These are phyloP conservation scores for Pardalotus punctatus DNA, from an alignment of 2,113 vertebrate genomes.

Conservation along the genomic window DNA sequence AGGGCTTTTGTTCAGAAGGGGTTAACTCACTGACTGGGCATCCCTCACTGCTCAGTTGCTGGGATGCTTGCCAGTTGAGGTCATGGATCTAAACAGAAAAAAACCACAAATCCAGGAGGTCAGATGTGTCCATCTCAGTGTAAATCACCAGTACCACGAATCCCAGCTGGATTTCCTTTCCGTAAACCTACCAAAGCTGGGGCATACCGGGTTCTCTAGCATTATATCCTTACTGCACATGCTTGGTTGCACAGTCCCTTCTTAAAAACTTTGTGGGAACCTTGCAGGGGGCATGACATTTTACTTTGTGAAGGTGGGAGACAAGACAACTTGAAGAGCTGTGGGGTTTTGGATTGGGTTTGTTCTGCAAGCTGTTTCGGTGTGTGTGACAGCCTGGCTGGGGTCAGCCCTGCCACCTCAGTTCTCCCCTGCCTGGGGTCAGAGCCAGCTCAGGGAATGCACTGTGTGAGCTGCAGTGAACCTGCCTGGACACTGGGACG, in stretches of 20 bases:
- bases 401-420: not conserved
- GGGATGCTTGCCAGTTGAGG: not conserved
- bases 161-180: not conserved
- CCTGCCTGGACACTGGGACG: not conserved
- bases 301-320: not conserved
- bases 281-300: not conserved
- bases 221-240: not conserved
- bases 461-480: not conserved
- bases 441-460: not conserved
- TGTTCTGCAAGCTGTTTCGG: not conserved
- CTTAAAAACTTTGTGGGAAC: not conserved
- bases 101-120: not conserved
- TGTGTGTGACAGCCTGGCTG: not conserved
- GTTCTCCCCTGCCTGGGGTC: not conserved
- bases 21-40: not conserved
- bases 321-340: not conserved
- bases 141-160: not conserved
- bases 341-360: not conserved
- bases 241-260: not conserved
- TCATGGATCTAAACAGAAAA: not conserved
- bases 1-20: not conserved
- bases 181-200: not conserved
- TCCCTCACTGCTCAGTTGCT: not conserved
- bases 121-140: not conserved
- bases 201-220: fast-evolving